Conservation (phyloP, 2,113 vertebrate species). For the Oxyruncus cristatus region DNA sequence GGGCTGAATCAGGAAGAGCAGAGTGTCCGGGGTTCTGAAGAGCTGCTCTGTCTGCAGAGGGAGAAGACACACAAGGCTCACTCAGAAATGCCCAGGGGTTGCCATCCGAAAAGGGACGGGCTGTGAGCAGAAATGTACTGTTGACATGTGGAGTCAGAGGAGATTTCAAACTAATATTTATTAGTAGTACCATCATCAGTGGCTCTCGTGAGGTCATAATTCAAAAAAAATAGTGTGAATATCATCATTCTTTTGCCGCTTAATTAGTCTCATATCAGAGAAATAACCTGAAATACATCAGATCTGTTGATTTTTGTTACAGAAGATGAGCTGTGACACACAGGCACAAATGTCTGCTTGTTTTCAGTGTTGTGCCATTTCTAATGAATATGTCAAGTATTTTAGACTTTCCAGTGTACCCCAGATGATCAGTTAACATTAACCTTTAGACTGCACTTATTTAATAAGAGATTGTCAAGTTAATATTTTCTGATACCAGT, state of each 20-base stretch:
- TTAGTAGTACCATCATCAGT: background rate
- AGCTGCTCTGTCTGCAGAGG: background rate
- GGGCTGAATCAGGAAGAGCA: background rate
- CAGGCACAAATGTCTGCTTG: background rate
- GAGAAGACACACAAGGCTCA: background rate
- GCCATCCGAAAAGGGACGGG: background rate
- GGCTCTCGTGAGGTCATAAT: background rate
- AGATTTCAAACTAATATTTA: background rate
- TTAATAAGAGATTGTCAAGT: background rate
- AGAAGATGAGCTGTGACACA: background rate
- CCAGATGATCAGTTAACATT: background rate
- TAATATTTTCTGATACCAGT: background rate
- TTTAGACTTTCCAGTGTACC: background rate
- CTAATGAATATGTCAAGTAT: background rate
- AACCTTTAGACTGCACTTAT: background rate
- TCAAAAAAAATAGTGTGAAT: background rate
- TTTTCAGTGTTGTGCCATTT: background rate
- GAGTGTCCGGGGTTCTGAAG: background rate
- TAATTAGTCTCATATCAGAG: background rate
- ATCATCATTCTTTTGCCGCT: background rate
- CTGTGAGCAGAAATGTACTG: background rate
- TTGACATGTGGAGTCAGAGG: background rate
- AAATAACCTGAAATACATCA: background rate
- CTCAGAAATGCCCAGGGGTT: background rate
- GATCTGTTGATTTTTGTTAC: background rate